Conservation (phyloP, 2,888 invertebrate species). For the Drosophila suboccidentalis region DNA sequence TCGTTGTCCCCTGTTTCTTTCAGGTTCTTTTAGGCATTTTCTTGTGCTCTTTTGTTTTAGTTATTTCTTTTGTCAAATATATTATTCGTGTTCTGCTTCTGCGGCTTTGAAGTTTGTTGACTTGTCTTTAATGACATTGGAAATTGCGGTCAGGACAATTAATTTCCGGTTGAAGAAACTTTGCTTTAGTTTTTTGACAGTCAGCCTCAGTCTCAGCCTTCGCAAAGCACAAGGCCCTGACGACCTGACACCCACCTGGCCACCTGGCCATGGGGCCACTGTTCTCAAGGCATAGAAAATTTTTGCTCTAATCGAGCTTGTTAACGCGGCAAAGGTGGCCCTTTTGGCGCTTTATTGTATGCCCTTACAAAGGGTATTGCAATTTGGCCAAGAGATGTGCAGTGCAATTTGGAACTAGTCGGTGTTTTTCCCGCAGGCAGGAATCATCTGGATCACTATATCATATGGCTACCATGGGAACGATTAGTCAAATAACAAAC, state of each 20-base stretch:
- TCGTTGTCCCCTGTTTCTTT: background rate
- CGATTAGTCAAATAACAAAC: too few species aligned
- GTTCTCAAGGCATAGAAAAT: conserved; percentile 50
- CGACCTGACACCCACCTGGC: background rate
- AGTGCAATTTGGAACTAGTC: too few species aligned
- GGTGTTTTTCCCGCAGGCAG: too few species aligned
- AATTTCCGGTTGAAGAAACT: conserved; percentile 80
- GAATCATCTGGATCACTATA: too few species aligned
- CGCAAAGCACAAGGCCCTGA: background rate
- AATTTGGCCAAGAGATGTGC: background rate
- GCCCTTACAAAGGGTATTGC: background rate
- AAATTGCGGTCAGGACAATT: conserved; percentile 83
- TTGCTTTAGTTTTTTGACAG: conserved; percentile 69
- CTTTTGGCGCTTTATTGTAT: background rate
- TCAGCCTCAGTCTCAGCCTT: conserved; percentile 14
- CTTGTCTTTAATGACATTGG: conserved; percentile 77
- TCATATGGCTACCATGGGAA: too few species aligned
- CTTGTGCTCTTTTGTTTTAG: conserved; percentile 56
- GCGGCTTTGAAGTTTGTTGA: conserved; percentile 74
- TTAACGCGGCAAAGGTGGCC: conserved; percentile 20
- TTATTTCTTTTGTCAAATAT: conserved; percentile 47
- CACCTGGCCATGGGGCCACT: conserved; percentile 16
- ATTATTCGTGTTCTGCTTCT: conserved; percentile 26
- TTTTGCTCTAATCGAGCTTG: conserved; percentile 63
- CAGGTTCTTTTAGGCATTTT: conserved; percentile 52